Percentiles rank a stretch among this genome's conserved stretches.
Evolutionary conservation across 2,113 vertebrate genomes (phyloP).

Genomic region (Gracilinanus agilis): DNA sequence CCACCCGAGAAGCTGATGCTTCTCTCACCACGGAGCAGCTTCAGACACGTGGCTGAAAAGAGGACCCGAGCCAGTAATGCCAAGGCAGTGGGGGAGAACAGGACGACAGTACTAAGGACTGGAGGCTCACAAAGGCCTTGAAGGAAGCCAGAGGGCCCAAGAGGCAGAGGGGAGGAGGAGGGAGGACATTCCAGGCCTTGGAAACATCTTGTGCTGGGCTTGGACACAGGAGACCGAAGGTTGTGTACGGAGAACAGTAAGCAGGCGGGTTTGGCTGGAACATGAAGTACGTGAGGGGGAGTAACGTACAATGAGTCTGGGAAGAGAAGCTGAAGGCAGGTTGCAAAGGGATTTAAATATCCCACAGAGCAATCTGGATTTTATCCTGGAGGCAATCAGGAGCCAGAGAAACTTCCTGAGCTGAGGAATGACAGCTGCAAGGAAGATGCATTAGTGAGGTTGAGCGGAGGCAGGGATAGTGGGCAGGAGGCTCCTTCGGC

Average conservation of each 20-base stretch:
- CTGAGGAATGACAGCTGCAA: neutral
- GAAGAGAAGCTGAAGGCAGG: neutral
- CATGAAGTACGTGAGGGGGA: neutral
- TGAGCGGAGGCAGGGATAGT: neutral
- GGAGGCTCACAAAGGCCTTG: neutral
- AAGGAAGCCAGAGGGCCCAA: neutral
- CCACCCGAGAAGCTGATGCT: neutral
- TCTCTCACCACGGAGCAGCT: neutral
- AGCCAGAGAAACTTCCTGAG: neutral
- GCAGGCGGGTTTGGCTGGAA: neutral
- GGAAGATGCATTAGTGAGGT: neutral
- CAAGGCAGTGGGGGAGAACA: neutral
- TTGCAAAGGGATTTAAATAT: neutral
- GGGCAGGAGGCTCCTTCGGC: neutral
- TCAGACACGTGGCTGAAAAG: too few relatives aligned
- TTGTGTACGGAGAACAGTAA: too few relatives aligned
- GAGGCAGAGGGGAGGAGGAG: neutral
- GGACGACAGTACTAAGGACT: neutral
- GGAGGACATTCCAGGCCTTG: neutral
- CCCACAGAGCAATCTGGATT: neutral
- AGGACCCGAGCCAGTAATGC: neutral
- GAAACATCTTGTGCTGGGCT: neutral
- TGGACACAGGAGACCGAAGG: neutral
- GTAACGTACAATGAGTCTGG: neutral
- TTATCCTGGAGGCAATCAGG: neutral